Conservation (phyloP, 2,113 vertebrate genomes). For the Sula dactylatra region DNA sequence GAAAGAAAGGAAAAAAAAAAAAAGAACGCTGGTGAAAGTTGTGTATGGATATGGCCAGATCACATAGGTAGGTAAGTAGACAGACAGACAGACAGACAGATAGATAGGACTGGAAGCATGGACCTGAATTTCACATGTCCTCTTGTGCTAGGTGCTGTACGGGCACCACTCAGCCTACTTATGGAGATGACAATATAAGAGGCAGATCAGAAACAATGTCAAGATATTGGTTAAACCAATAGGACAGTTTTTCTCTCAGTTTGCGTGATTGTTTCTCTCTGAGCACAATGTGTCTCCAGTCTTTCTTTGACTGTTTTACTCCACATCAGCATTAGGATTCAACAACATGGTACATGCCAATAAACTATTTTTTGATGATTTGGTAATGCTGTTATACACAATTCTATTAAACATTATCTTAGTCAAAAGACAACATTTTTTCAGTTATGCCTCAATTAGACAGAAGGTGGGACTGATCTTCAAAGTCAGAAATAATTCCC, state of each 20-base stretch:
- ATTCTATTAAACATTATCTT: not conserved
- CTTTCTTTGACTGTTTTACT: not conserved
- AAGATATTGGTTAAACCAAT: not conserved
- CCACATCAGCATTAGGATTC: not conserved
- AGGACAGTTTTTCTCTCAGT: not conserved
- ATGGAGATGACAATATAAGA: not conserved
- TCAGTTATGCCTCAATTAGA: not conserved
- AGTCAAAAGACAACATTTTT: not conserved
- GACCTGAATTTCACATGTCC: not conserved
- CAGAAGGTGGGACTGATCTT: not conserved
- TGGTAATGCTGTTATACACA: fast-evolving
- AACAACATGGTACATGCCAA: not conserved
- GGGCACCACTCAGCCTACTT: not conserved
- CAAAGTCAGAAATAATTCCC: not conserved
- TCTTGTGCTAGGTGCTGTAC: not conserved
- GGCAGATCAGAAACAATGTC: not conserved
- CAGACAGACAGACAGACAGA: not conserved
- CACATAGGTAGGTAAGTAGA: not conserved
- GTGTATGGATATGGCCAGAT: not conserved
- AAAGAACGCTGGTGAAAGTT: not conserved
- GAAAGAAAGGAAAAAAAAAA: not conserved
- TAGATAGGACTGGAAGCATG: not conserved
- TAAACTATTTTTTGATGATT: not conserved
- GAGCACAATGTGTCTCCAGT: not conserved
- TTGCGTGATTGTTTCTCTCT: not conserved